These are phyloP conservation scores for Ceraclea dissimilis DNA, from an alignment of 2,888 invertebrate species.

Conservation along the genomic window DNA sequence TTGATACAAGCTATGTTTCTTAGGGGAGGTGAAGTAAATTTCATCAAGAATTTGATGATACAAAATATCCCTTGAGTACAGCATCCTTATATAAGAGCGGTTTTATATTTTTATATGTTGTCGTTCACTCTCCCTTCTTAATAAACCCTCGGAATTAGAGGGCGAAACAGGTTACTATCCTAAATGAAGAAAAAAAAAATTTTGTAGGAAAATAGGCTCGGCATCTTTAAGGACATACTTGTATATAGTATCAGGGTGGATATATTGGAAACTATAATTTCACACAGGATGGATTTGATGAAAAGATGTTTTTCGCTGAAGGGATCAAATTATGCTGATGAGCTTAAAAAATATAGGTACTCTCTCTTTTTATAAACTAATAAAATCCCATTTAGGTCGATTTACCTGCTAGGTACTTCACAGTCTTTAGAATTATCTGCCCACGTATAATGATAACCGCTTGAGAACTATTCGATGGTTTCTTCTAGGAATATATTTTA, in stretches of 20 bases:
- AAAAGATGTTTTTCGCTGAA: slow-evolving; percentile 2
- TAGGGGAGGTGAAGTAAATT: background rate
- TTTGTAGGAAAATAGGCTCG: background rate
- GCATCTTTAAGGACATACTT: background rate
- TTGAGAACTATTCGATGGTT: too few relatives aligned
- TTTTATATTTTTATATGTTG: background rate
- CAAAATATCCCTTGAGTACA: background rate
- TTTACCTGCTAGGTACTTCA: background rate
- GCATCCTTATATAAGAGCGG: background rate
- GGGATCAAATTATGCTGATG: background rate
- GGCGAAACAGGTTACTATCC: background rate
- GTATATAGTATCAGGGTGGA: too few relatives aligned
- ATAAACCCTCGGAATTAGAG: slow-evolving; percentile 2
- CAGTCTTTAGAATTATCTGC: too few relatives aligned
- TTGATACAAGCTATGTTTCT: too few relatives aligned
- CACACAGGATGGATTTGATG: slow-evolving; percentile 7
- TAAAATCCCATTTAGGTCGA: background rate
- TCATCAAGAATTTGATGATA: background rate
- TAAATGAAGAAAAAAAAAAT: background rate
- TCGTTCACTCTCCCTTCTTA: background rate
- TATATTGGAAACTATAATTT: background rate
- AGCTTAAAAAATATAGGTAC: background rate
- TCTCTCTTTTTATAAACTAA: background rate
- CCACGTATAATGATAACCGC: too few relatives aligned
- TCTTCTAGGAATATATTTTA: too few relatives aligned